These are phyloP conservation scores for Synergus itoensis DNA, from an alignment of 2,888 invertebrate species.

Conservation along the genomic window DNA sequence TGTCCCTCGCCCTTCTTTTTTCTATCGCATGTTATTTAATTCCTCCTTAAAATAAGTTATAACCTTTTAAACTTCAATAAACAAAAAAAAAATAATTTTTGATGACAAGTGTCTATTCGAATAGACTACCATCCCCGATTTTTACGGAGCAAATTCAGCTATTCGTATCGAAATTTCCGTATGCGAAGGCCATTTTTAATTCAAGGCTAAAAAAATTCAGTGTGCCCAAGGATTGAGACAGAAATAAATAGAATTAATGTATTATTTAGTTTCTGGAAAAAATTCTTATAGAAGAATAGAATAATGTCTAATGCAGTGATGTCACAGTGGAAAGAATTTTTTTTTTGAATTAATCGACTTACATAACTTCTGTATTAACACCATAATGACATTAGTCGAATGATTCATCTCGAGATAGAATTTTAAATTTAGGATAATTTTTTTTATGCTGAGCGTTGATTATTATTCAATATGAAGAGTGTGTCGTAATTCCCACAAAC, in stretches of 20 bases:
- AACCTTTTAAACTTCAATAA: too few species aligned
- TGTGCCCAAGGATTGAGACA: background rate
- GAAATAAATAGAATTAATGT: background rate
- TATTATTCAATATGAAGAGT: background rate
- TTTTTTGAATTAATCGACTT: constrained; percentile 18
- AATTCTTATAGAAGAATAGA: background rate
- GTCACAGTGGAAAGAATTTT: background rate
- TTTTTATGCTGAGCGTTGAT: background rate
- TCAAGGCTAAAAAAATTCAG: background rate
- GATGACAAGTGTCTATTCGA: too few species aligned
- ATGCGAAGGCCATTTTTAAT: background rate
- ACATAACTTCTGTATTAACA: background rate
- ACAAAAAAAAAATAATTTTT: too few species aligned
- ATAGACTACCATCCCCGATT: too few species aligned
- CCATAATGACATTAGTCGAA: background rate
- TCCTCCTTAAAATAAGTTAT: background rate
- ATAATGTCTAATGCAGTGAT: constrained; percentile 13
- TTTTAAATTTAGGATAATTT: constrained; percentile 21
- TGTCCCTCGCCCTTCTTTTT: background rate
- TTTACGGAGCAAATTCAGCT: too few species aligned
- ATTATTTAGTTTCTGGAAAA: background rate
- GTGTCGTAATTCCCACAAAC: background rate
- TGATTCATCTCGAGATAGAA: constrained; percentile 12
- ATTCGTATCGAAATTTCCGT: too few species aligned
- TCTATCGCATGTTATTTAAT: background rate